Base-by-base conservation (phyloP, 2,797 vertebrate genomes). In the Pangasius djambal region DNA sequence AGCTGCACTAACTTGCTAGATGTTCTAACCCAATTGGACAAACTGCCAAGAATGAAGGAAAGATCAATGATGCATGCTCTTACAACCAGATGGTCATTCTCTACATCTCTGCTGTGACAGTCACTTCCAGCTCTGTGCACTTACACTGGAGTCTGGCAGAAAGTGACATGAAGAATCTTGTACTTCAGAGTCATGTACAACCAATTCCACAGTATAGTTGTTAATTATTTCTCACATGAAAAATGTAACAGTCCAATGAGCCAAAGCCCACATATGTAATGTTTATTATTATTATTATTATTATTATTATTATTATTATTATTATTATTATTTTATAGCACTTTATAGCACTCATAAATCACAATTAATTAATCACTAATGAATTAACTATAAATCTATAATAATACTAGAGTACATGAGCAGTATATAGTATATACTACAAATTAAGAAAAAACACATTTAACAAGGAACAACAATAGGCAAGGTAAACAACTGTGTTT, bases 151-250 rank as follows among this genome's bases (percentile, higher is more conserved):
- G 69, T 85, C 69, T 82, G 89, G 69, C 67, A 22, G 82, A 86
- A 57, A 77, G 31, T 0, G 50, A 65, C 15, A 31, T 44, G 31
- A 8, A 79, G 22, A 67, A 82, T 20, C 59, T 44, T 82, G 48
- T 85, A 88, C 37, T 89, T 90, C 74, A 86, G 86, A 85, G 72
- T 90, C 37, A 91, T 86, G 50, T 86, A 90, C 6, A 86, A 89
- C n/a, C 78, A 86, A 16, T 89, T 90, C 57, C 31, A 79, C 69
- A 85, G 44, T 50, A 16, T n/a, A 50, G 22, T 0, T 74, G 9
- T 40, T 22, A 8, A 48, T 44, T 44, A 22, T 22, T 70, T 74
- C 20, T 74, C 37, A 40, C 37, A 40, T 70, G 15, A 67, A 67
- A 63, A 31, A 63, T 65, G 28, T 59, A 65, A 59, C 57, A 65